phyloP scores from a whole-genome alignment of 2,797 vertebrate species.

The Limosa lapponica region DNA sequence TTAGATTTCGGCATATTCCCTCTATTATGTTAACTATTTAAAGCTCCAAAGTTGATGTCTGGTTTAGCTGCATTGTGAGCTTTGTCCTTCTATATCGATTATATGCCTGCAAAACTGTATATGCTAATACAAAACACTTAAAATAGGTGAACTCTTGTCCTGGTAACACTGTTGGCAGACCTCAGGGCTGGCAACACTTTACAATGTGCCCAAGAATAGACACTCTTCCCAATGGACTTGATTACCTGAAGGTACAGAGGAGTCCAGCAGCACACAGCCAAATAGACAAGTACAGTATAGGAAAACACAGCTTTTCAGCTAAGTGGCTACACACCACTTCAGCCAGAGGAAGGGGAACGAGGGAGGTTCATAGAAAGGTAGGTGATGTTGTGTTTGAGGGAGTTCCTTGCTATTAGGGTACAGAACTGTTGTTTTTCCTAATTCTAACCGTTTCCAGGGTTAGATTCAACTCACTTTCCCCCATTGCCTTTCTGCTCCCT shows the following conservation, averaged over 20 bases:
- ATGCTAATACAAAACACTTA: background rate
- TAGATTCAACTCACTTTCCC: background rate
- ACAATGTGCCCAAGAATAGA: accelerated
- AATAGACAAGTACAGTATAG: background rate
- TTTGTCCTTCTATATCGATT: background rate
- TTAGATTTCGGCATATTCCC: background rate
- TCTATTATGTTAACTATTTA: background rate
- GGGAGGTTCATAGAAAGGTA: background rate
- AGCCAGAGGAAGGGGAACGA: background rate
- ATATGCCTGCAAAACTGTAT: background rate
- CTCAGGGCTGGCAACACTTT: background rate
- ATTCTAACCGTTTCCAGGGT: background rate
- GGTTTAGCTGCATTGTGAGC: background rate
- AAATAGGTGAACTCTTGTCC: background rate
- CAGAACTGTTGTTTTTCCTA: background rate
- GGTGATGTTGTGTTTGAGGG: background rate
- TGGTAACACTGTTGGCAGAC: background rate
- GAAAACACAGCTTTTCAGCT: background rate
- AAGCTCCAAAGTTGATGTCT: background rate
- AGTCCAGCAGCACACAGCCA: background rate
- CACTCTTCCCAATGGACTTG: background rate
- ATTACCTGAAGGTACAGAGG: background rate
- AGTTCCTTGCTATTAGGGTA: background rate
- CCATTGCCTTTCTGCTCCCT: background rate
- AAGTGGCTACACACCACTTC: background rate